Evolutionary conservation across 2,113 vertebrate species (phyloP), one percentile per base, ranked within the genome.

Genomic region (Mus pahari): DNA sequence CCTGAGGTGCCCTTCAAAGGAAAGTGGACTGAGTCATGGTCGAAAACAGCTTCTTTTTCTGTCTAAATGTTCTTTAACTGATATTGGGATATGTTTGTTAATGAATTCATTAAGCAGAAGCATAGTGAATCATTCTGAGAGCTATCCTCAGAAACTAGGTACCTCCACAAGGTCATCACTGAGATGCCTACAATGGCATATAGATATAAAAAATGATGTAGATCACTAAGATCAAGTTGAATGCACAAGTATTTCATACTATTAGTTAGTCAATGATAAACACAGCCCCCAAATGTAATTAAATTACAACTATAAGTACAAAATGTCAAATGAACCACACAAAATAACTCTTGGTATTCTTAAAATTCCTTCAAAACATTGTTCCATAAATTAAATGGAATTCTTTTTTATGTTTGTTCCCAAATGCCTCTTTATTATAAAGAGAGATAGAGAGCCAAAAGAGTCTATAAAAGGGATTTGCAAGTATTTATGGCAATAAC

Each of bases 241-340:
- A 92, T 48, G 42, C 14, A 86, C 81, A 42, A 83, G n/a, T 91
- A 94, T 95, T 86, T 93, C 2, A 0, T 71, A 55, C 28, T 93
- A 71, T 95, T 94, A 64, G 53, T 55, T 79, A 78, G 31, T 58
- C 17, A 92, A 86, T 79, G 12, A 86, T 83, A 95, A 96, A 95
- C 10, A 64, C 45, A 94, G 39, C 17, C 73, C 28, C 64, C 60
- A 95, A 95, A 94, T 70, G 20, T 45, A 95, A 96, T 92, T 97
- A 96, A 94, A 95, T 92, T 94, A 89, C 53, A 89, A 42, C 48
- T 91, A 0, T 89, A 92, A 96, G 48, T 94, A 55, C 60, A 96
- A 74, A n/a, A 66, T 95, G 36, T 39, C 73, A 91, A 45, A 17
- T 79, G 60, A 87, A 91, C 16, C 42, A 91, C 64, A 81, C 45